Percentiles rank a stretch among this genome's conserved stretches.
Conservation (phyloP, 1,140 invertebrate genomes). For the Solen grandis region DNA sequence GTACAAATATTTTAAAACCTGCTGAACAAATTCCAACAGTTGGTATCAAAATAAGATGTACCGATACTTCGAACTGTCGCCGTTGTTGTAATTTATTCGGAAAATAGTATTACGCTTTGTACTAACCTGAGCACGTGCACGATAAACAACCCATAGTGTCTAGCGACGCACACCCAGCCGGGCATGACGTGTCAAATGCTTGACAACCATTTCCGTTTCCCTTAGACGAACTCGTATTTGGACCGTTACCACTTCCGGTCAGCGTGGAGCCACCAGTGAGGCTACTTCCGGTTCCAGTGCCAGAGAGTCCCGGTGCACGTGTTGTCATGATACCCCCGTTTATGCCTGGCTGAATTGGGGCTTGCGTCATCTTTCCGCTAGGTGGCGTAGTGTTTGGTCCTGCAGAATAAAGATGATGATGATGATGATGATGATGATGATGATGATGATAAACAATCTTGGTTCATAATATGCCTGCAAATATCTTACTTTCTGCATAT, state of each 20-base stretch:
- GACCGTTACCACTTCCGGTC: too few relatives aligned
- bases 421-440: too few relatives aligned
- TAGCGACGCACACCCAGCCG: neutral
- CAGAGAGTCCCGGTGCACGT: neutral
- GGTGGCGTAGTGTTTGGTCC: neutral
- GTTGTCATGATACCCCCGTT: neutral
- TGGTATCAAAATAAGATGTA: neutral
- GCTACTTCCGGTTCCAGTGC: slow-evolving; percentile 3
- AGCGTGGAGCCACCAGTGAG: too few relatives aligned
- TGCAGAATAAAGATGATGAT: too few relatives aligned
- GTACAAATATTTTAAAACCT: too few relatives aligned
- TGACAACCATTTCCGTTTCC: neutral
- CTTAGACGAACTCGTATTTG: too few relatives aligned
- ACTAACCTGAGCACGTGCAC: neutral
- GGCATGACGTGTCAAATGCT: neutral
- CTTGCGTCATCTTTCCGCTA: neutral
- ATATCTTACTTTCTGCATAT: too few relatives aligned
- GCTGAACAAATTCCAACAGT: neutral
- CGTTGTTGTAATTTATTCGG: slow-evolving; percentile 4
- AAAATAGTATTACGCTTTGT: neutral
- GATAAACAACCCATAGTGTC: neutral
- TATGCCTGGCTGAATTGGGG: neutral
- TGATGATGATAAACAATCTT: too few relatives aligned
- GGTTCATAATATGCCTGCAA: too few relatives aligned
- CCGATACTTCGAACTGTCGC: neutral